Conservation (phyloP, 1,140 invertebrate genomes). For the Helicoverpa zea region DNA sequence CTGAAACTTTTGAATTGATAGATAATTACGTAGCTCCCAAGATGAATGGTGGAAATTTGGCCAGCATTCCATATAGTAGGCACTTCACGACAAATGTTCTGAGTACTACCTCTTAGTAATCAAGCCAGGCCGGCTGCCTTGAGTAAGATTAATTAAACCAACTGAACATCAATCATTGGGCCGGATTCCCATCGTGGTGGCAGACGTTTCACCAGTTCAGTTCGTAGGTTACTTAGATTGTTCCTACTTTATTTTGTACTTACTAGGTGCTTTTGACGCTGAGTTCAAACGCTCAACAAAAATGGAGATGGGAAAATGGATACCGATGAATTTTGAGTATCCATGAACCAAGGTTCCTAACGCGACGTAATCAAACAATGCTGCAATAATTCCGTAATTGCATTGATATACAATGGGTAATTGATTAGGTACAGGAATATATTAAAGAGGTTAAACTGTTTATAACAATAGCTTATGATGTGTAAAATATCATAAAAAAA, state of each 20-base stretch:
- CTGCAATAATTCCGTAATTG: no score
- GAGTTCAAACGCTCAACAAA: not conserved
- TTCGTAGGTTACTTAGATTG: conserved; percentile 54
- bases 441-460: no score
- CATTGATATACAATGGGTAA: no score
- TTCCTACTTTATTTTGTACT: conserved; percentile 35
- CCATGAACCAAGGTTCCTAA: no score
- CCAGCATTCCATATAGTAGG: conserved; percentile 24
- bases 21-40: conserved; percentile 15
- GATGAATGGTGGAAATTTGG: conserved; percentile 13
- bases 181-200: conserved; percentile 58
- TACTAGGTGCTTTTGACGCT: not conserved
- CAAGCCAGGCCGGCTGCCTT: conserved; percentile 59
- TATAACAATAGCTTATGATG: no score
- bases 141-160: conserved; percentile 77
- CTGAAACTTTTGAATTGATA: conserved; percentile 30
- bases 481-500: no score
- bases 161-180: conserved; percentile 72
- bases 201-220: conserved; percentile 53
- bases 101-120: conserved; percentile 57
- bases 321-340: no score
- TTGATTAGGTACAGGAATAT: no score
- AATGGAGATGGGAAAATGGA: no score
- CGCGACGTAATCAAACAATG: no score
- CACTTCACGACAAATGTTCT: conserved; percentile 53